Evolutionary conservation across 2,797 vertebrate genomes (phyloP).

Genomic region (Prunella strophiata): DNA sequence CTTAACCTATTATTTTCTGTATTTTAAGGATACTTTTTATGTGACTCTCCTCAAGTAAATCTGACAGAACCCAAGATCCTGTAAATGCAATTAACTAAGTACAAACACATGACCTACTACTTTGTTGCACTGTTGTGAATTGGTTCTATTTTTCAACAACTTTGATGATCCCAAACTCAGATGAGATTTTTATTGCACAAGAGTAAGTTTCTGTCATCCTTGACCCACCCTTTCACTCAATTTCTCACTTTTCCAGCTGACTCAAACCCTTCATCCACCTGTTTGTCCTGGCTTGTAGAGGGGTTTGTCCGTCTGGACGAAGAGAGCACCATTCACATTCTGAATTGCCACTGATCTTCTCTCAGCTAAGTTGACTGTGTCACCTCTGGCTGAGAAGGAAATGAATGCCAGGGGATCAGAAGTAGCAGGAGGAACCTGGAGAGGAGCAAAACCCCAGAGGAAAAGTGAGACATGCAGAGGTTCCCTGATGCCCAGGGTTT

Average conservation of each 20-base stretch:
- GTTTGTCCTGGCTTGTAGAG: constrained; percentile 71
- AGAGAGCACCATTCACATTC: constrained; percentile 35
- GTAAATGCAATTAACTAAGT: background rate
- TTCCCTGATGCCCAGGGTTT: background rate
- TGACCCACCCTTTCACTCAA: background rate
- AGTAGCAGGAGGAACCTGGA: constrained; percentile 53
- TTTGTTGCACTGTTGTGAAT: background rate
- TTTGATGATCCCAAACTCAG: background rate
- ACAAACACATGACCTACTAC: background rate
- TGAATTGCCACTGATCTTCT: constrained; percentile 64
- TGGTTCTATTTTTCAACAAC: background rate
- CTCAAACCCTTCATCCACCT: constrained; percentile 43
- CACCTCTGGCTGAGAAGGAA: constrained; percentile 65
- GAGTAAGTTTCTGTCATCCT: background rate
- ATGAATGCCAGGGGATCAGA: constrained; percentile 67
- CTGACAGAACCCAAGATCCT: background rate
- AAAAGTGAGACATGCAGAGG: background rate
- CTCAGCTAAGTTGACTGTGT: constrained; percentile 37
- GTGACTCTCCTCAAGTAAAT: background rate
- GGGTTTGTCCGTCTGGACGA: constrained; percentile 75
- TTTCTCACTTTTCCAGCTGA: background rate
- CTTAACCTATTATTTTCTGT: background rate
- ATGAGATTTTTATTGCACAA: background rate
- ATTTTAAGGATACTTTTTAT: background rate
- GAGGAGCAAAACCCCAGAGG: background rate